Evolutionary conservation across 2,797 vertebrate genomes (phyloP), one percentile per base, ranked within the genome.

Genomic region (Novumbra hubbsi): DNA sequence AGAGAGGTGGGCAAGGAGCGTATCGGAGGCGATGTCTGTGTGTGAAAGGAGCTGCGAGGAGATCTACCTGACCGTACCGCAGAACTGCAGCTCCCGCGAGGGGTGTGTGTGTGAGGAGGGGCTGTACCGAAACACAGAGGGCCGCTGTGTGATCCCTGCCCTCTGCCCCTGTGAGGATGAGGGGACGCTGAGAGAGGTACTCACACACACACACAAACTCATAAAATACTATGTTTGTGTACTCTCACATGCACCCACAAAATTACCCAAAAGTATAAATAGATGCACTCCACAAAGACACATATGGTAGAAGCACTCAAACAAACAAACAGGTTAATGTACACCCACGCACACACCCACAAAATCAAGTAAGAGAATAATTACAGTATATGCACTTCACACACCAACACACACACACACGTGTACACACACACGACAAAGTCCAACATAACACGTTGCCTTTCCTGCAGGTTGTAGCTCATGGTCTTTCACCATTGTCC

Each of bases 11-110:
- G 89, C 83, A 76, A 87, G 90, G 74, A 84, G 76, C 0, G 6
- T 1, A 6, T 69, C 82, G 0, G 81, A 77, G 4, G 77, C 78
- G 0, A 74, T 30, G 24, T 78, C 9, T 0, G 79, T 80, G 81
- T 97, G 96, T 0, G 95, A 97, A 76, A 87, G 84, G 73, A 93
- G 90, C 12, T 97, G 96, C 80, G 67, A 0, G 65, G 92, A 96
- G 65, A 84, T 93, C 65, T 94, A 93, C 34, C 65, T 73, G 16
- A 80, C 87, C 0, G 24, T 80, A 0, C 75, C 68, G 0, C 76
- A 63, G 27, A 92, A 88, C 89, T 97, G 96, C 90, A 91, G 87
- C 21, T 71, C n/a, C 0, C 3, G 24, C 0, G 88, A 90, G 0
- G 90, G 92, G 78, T 97, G 96, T 0, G 62, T 92, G 73, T 98